phyloP scores from a whole-genome alignment of 2,888 invertebrate genomes.

The Lobophora halterata region DNA sequence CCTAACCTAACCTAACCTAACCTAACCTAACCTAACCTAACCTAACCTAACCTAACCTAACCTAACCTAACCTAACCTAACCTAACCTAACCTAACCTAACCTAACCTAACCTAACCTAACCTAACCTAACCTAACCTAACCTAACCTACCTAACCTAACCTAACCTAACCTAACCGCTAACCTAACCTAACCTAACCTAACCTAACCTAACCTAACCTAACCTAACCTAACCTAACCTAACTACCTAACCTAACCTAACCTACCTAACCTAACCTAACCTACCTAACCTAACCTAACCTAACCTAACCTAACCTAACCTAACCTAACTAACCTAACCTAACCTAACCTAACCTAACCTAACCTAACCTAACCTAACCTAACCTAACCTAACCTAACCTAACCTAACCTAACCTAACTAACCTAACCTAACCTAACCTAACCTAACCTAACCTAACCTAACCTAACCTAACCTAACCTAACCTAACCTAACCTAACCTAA shows the following conservation, averaged over 20 bases:
- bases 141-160: slow-evolving; percentile 2
- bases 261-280: slow-evolving; percentile 7
- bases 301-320: slow-evolving; percentile 8
- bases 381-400: slow-evolving; percentile 3
- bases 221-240: slow-evolving; percentile 6
- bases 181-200: slow-evolving; percentile 6
- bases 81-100: slow-evolving; percentile 6
- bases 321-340: slow-evolving; percentile 8
- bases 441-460: slow-evolving; percentile 7
- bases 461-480: slow-evolving; percentile 6
- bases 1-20: slow-evolving; percentile 6
- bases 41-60: slow-evolving; percentile 6
- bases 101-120: slow-evolving; percentile 6
- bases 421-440: slow-evolving; percentile 8
- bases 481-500: slow-evolving; percentile 4
- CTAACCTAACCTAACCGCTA: slow-evolving; percentile 1
- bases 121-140: slow-evolving; percentile 9
- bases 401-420: slow-evolving; percentile 8
- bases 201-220: slow-evolving; percentile 6
- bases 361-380: slow-evolving; percentile 8
- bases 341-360: slow-evolving; percentile 8
- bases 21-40: slow-evolving; percentile 6
- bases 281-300: slow-evolving; percentile 8
- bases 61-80: slow-evolving; percentile 6
- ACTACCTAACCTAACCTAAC: slow-evolving; percentile 5